A percentile compares a stretch with the other conserved stretches of the same genome.
Evolutionary conservation across 2,113 vertebrate species (phyloP).

Genomic region (Phalacrocorax brasilianus): DNA sequence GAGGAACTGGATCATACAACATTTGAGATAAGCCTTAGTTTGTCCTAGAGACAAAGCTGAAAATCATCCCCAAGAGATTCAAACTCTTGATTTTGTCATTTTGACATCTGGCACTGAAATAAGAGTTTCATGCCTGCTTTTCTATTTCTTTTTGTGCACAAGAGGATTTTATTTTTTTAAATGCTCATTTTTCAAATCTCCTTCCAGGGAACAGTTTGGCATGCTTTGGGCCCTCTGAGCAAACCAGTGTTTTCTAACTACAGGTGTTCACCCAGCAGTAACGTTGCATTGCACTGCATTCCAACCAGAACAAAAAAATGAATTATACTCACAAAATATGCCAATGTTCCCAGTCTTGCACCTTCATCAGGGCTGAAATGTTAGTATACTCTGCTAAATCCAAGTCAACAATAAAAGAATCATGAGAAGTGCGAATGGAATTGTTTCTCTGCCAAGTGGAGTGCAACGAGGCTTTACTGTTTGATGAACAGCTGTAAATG

Average conservation of each 20-base stretch:
- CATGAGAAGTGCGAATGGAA: conserved; percentile 9
- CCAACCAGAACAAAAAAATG: conserved; percentile 47
- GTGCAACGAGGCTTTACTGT: conserved; percentile 20
- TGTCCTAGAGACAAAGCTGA: conserved; percentile 24
- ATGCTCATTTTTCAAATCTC: conserved; percentile 5
- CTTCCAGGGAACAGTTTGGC: conserved; percentile 13
- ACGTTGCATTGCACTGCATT: background rate
- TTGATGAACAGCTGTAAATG: conserved; percentile 53
- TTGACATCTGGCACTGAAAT: background rate
- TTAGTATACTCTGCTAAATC: conserved; percentile 36
- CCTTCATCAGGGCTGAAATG: conserved; percentile 36
- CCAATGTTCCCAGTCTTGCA: background rate
- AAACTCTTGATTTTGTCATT: conserved; percentile 35
- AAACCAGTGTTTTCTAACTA: conserved; percentile 34
- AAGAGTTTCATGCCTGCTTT: conserved; percentile 10
- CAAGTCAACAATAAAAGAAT: conserved; percentile 49
- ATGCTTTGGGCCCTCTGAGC: background rate
- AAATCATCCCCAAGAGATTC: conserved; percentile 3
- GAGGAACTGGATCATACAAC: background rate
- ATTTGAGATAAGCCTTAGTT: conserved; percentile 1
- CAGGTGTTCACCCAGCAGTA: conserved; percentile 59
- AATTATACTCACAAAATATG: conserved; percentile 52
- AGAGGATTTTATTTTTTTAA: background rate
- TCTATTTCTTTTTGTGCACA: background rate
- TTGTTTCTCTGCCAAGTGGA: conserved; percentile 50